Conservation (phyloP, 2,113 vertebrate species). For the Quiscalus mexicanus region DNA sequence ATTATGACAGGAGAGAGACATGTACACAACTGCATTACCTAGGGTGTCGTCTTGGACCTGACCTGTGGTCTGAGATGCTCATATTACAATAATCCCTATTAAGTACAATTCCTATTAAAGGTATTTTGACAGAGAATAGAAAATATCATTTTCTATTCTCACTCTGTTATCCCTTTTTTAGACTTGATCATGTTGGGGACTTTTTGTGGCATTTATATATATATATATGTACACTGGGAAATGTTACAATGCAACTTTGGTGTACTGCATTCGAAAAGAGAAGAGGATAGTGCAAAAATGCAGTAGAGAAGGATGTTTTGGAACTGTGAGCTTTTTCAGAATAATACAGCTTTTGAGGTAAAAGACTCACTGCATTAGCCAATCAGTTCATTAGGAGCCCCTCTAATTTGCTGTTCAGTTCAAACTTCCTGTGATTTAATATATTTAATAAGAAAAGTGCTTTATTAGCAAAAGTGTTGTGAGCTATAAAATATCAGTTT, state of each 20-base stretch:
- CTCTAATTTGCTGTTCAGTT: background rate
- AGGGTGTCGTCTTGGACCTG: background rate
- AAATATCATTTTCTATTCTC: background rate
- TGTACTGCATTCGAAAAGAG: background rate
- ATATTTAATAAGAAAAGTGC: constrained; percentile 7
- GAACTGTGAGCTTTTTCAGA: background rate
- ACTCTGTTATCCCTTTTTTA: background rate
- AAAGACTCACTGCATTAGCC: background rate
- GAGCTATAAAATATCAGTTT: constrained; percentile 16
- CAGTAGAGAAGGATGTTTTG: background rate
- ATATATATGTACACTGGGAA: background rate
- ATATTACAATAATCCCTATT: background rate
- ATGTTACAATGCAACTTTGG: background rate
- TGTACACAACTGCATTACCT: background rate
- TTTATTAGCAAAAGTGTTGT: constrained; percentile 17
- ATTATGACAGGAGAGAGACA: background rate
- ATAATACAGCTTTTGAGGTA: background rate
- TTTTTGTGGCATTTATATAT: background rate
- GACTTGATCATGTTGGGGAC: background rate
- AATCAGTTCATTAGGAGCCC: constrained; percentile 1
- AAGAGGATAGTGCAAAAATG: background rate
- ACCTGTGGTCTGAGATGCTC: background rate
- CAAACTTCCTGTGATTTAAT: constrained; percentile 11
- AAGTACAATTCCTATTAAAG: background rate
- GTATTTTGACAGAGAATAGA: background rate